Evolutionary conservation across 2,797 vertebrate species (phyloP).

Genomic region (Propithecus deckenii): DNA sequence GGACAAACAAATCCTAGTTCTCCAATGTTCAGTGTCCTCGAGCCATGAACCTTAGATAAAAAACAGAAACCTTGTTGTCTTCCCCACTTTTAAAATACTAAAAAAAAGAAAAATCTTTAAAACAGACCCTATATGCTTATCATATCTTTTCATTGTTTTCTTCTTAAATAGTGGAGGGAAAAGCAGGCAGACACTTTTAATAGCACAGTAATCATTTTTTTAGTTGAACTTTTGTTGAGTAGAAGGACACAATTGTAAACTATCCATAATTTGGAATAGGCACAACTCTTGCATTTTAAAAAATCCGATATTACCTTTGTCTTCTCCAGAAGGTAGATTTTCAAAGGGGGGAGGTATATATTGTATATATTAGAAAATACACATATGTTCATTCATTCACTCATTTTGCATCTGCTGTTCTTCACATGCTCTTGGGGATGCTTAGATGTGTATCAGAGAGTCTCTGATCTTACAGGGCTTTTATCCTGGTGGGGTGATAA

Average conservation of each 20-base stretch:
- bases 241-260: background rate
- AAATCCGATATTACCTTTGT: background rate
- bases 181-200: background rate
- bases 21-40: background rate
- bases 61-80: background rate
- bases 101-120: background rate
- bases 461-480: background rate
- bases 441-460: background rate
- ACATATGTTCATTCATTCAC: background rate
- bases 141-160: background rate
- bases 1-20: background rate
- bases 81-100: background rate
- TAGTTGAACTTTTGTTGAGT: background rate
- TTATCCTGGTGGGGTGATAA: background rate
- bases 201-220: background rate
- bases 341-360: background rate
- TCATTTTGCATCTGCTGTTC: background rate
- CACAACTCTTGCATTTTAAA: background rate
- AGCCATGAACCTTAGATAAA: background rate
- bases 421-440: background rate
- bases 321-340: slow-evolving; percentile 33
- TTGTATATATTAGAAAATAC: background rate
- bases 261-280: background rate
- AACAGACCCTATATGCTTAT: background rate
- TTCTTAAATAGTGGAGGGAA: slow-evolving; percentile 8